Evolutionary conservation across 2,888 invertebrate species (phyloP).

Genomic region (Nymphalis polychloros): DNA sequence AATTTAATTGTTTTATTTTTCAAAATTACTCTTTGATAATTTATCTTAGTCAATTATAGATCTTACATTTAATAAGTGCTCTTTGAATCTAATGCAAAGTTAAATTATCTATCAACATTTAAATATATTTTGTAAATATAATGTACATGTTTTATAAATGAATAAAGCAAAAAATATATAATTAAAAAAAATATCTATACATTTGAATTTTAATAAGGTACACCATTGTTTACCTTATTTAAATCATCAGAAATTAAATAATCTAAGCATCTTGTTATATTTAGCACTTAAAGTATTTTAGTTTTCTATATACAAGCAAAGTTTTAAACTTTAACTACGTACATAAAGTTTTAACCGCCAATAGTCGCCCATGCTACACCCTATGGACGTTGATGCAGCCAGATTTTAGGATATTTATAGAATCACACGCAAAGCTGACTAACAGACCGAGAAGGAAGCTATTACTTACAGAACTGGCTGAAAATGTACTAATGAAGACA

Average conservation of each 20-base stretch:
- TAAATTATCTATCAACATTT: background rate
- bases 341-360: constrained; percentile 20
- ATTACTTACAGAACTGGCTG: constrained; percentile 50
- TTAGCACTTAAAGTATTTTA: background rate
- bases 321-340: constrained; percentile 15
- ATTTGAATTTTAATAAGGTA: background rate
- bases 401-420: constrained; percentile 72
- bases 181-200: background rate
- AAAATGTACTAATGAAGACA: constrained; percentile 45
- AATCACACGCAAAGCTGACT: constrained; percentile 61
- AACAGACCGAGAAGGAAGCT: constrained; percentile 51
- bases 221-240: too few relatives aligned
- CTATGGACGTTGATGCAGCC: constrained; percentile 46
- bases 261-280: background rate
- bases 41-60: too few relatives aligned
- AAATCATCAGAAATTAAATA: background rate
- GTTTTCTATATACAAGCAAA: background rate
- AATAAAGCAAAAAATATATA: too few relatives aligned
- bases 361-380: constrained; percentile 38
- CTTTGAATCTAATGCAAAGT: background rate
- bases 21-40: too few relatives aligned
- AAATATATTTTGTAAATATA: too few relatives aligned
- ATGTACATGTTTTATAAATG: too few relatives aligned
- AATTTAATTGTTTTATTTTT: too few relatives aligned
- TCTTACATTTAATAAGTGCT: background rate